Evolutionary conservation across 2,797 vertebrate species (phyloP).

Genomic region (Momotus momota): DNA sequence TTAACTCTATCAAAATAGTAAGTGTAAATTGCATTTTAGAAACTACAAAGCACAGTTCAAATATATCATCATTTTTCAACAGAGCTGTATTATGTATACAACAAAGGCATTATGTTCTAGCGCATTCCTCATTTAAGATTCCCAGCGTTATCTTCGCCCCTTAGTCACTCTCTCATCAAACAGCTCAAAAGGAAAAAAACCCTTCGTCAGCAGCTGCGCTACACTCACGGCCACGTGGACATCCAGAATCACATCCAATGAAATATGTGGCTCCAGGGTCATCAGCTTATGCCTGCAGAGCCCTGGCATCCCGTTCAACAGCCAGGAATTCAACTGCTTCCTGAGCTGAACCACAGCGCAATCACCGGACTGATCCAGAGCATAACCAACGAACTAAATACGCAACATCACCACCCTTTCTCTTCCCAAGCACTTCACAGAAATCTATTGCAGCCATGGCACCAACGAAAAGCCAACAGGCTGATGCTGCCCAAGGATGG

Average conservation of each 20-base stretch:
- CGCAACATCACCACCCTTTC: fast-evolving
- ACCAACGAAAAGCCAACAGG: neutral
- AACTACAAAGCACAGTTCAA: constrained; percentile 22
- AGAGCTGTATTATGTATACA: neutral
- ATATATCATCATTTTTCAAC: neutral
- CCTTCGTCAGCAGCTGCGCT: neutral
- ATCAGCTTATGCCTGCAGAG: neutral
- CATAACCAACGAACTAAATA: neutral
- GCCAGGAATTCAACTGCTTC: neutral
- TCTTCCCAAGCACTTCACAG: neutral
- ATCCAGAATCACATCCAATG: neutral
- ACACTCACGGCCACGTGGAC: fast-evolving
- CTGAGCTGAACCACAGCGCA: neutral
- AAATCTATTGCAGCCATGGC: neutral
- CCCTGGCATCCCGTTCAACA: neutral
- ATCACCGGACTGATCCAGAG: neutral
- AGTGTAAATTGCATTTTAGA: neutral
- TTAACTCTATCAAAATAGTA: neutral
- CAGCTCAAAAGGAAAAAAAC: neutral
- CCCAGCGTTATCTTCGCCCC: neutral
- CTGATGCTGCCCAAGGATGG: neutral
- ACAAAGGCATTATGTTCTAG: neutral
- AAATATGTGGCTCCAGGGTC: neutral
- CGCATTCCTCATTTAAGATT: neutral
- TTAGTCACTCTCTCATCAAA: neutral